Evolutionary conservation across 2,797 vertebrate genomes (phyloP).

Genomic region (Meriones psammophilus): DNA sequence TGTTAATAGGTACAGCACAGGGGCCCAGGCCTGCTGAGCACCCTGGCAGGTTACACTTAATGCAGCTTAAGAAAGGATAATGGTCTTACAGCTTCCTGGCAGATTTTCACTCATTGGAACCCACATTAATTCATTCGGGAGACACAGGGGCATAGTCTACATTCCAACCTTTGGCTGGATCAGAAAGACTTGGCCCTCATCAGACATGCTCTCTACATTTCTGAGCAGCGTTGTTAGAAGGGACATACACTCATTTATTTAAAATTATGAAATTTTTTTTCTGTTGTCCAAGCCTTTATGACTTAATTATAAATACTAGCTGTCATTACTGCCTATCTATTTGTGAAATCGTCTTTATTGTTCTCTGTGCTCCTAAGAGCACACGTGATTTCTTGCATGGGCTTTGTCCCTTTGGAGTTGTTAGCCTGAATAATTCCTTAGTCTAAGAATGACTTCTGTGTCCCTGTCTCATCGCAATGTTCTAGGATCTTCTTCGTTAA

Average conservation of each 20-base stretch:
- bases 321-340: not conserved
- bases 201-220: not conserved
- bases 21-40: not conserved
- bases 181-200: not conserved
- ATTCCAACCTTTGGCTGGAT: not conserved
- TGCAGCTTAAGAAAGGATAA: not conserved
- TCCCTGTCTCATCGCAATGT: not conserved
- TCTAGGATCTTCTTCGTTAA: not conserved
- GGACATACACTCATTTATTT: not conserved
- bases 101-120: not conserved
- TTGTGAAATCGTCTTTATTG: not conserved
- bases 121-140: not conserved
- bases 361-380: not conserved
- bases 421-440: conserved; percentile 7
- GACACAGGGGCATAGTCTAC: not conserved
- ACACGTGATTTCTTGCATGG: not conserved
- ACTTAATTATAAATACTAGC: conserved; percentile 7
- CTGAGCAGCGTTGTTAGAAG: not conserved
- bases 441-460: not conserved
- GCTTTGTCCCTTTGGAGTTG: not conserved
- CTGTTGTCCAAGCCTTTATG: not conserved
- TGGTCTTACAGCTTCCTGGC: not conserved
- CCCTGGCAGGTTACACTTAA: not conserved
- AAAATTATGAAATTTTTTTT: not conserved
- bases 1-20: not conserved